Conservation (phyloP, 2,888 invertebrate species). For the Zele albiditarsus region DNA sequence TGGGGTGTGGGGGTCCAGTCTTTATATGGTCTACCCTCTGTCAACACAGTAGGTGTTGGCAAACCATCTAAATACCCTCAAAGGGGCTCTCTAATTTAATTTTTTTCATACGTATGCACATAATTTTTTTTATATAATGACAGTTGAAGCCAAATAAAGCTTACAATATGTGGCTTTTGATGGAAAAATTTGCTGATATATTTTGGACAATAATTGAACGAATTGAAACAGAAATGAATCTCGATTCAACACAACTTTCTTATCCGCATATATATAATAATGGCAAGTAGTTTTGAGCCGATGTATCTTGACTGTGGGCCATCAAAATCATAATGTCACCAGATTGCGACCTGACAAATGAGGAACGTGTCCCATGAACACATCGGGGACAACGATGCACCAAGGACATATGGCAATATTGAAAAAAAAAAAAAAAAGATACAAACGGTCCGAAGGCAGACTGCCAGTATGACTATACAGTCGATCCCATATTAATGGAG, state of each 20-base stretch:
- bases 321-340: constrained; percentile 66
- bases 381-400: constrained; percentile 49
- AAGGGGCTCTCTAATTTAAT: constrained; percentile 46
- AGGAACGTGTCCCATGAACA: constrained; percentile 58
- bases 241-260: no score
- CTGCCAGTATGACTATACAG: constrained; percentile 58
- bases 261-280: not conserved
- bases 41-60: constrained; percentile 56
- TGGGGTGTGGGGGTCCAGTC: constrained; percentile 46
- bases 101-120: constrained; percentile 41
- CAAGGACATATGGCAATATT: constrained; percentile 70
- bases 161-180: no score
- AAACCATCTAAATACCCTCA: constrained; percentile 57
- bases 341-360: constrained; percentile 71
- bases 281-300: constrained; percentile 35
- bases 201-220: no score
- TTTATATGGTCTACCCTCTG: constrained; percentile 50
- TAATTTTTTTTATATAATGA: constrained; percentile 4
- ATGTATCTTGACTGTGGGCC: constrained; percentile 65
- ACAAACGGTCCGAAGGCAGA: constrained; percentile 42
- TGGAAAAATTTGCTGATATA: no score
- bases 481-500: constrained; percentile 72
- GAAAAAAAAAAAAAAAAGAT: constrained; percentile 63
- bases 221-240: no score
- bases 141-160: no score